Evolutionary conservation across 2,113 vertebrate genomes (phyloP).

Genomic region (Psephotus haematonotus): DNA sequence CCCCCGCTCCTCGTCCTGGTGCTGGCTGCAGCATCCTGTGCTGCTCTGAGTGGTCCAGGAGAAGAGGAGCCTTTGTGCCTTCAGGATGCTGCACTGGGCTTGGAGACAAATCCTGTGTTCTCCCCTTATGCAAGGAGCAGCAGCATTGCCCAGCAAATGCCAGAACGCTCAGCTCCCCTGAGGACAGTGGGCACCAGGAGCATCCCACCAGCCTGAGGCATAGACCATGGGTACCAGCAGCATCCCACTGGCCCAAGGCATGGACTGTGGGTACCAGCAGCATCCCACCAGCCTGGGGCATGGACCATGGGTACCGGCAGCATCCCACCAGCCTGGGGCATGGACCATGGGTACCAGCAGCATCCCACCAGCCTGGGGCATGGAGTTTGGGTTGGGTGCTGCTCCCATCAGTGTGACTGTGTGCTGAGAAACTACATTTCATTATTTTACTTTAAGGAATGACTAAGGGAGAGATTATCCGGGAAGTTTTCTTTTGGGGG

Average conservation of each 20-base stretch:
- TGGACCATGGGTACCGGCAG: background rate
- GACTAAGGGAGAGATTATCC: background rate
- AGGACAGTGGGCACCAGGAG: background rate
- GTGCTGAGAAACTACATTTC: rapidly evolving
- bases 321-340: background rate
- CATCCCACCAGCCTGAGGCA: background rate
- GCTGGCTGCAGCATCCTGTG: background rate
- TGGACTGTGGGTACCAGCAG: background rate
- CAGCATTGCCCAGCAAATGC: background rate
- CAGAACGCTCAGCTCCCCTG: rapidly evolving
- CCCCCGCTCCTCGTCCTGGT: background rate
- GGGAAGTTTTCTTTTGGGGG: background rate
- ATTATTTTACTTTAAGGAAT: background rate
- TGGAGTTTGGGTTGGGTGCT: background rate
- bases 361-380: background rate
- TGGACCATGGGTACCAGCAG: rapidly evolving
- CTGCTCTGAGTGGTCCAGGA: rapidly evolving
- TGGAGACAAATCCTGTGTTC: background rate
- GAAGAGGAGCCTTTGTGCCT: rapidly evolving
- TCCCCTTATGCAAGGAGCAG: background rate
- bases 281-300: background rate
- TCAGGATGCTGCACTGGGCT: rapidly evolving
- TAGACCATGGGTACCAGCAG: background rate
- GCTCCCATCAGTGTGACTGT: rapidly evolving
- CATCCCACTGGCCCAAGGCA: background rate